Evolutionary conservation across 2,797 vertebrate species (phyloP).

Genomic region (Sebastes aleutianus): DNA sequence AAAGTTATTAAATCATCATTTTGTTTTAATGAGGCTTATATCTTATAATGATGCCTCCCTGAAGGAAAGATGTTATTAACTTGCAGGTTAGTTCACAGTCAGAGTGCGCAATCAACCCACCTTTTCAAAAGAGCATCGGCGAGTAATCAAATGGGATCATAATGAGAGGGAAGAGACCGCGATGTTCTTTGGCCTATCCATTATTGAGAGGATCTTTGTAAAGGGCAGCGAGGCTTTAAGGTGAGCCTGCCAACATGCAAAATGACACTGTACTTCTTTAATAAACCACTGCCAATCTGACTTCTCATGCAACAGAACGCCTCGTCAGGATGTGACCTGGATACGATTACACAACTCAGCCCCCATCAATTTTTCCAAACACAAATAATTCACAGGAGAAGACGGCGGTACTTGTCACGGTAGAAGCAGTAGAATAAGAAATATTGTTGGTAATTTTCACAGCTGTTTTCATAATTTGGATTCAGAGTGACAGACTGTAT

Average conservation of each 20-base stretch:
- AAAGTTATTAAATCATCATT: constrained; percentile 80
- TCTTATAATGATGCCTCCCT: constrained; percentile 74
- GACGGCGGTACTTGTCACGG: not conserved
- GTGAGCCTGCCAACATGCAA: constrained; percentile 53
- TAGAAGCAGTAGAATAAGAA: not conserved
- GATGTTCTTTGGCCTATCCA: constrained; percentile 57
- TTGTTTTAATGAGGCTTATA: constrained; percentile 79
- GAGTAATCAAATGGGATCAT: constrained; percentile 66
- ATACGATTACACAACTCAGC: constrained; percentile 5
- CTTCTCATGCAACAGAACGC: constrained; percentile 33
- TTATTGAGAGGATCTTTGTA: constrained; percentile 64
- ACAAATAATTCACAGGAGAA: constrained; percentile 16
- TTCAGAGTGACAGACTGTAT: not conserved
- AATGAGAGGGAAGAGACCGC: constrained; percentile 65
- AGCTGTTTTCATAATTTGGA: not conserved
- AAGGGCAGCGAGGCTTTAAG: constrained; percentile 55
- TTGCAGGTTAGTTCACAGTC: constrained; percentile 74
- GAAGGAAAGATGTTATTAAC: constrained; percentile 81
- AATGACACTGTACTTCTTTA: constrained; percentile 51
- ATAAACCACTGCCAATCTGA: constrained; percentile 36
- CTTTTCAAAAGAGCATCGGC: constrained; percentile 60
- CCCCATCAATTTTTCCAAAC: constrained; percentile 7
- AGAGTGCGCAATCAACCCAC: constrained; percentile 73
- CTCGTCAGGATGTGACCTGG: constrained; percentile 43
- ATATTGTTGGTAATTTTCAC: not conserved